Conservation (phyloP, 2,797 vertebrate species). For the Loris lydekkerianus region DNA sequence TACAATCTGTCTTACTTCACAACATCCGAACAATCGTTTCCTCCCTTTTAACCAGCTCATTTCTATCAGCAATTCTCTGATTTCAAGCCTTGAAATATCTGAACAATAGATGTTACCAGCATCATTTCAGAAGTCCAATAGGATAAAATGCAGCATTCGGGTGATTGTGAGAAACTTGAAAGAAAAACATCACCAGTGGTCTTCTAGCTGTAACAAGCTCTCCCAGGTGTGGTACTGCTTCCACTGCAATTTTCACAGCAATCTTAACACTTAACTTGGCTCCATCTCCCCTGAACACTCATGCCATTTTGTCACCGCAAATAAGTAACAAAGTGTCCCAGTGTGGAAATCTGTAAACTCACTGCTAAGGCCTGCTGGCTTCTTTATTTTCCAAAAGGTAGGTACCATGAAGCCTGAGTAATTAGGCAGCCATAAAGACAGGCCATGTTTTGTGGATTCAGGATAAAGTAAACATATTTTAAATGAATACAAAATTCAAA, state of each 20-base stretch:
- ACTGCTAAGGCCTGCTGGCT: neutral
- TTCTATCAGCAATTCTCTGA: neutral
- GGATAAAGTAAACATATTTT: slow-evolving; percentile 27
- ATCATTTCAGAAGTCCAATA: slow-evolving; percentile 11
- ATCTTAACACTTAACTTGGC: slow-evolving; percentile 49
- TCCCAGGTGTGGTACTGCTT: neutral
- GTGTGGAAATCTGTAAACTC: neutral
- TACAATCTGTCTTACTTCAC: slow-evolving; percentile 36
- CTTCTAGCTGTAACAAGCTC: slow-evolving; percentile 50
- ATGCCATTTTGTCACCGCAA: neutral
- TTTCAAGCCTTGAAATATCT: neutral
- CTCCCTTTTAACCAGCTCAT: slow-evolving; percentile 39
- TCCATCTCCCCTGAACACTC: neutral
- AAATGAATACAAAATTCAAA: slow-evolving; percentile 20
- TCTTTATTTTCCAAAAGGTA: slow-evolving; percentile 22
- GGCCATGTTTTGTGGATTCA: neutral
- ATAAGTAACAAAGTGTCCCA: neutral
- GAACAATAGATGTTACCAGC: neutral
- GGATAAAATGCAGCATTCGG: slow-evolving; percentile 27
- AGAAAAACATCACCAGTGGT: neutral
- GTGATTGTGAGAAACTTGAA: slow-evolving; percentile 1
- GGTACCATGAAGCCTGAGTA: neutral
- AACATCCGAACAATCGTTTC: neutral
- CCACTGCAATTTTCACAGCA: slow-evolving; percentile 19
- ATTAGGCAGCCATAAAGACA: neutral